These are phyloP conservation scores for Conomelus anceps DNA, from an alignment of 2,888 invertebrate species.

Conservation along the genomic window DNA sequence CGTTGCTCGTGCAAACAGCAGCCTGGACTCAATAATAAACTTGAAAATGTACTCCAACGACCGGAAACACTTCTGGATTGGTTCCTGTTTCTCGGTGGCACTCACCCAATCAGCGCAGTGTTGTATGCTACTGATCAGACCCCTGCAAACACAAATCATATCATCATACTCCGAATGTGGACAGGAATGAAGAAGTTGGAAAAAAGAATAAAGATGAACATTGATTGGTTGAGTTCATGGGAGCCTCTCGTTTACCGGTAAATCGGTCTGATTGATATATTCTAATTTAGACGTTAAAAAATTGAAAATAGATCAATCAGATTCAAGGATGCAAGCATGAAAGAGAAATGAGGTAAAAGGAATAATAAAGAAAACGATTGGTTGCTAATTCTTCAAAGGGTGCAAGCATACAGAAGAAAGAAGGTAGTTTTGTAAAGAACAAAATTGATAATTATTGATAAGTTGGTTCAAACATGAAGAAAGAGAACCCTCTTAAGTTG, in stretches of 20 bases:
- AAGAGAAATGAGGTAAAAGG: too few species aligned
- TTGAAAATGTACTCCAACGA: slow-evolving; percentile 90
- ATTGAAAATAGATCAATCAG: too few species aligned
- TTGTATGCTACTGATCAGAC: slow-evolving; percentile 79
- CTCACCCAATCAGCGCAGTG: slow-evolving; percentile 83
- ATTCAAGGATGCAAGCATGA: too few species aligned
- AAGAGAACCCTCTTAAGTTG: too few species aligned
- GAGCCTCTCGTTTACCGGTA: background rate
- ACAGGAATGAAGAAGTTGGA: background rate
- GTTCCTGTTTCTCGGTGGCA: slow-evolving; percentile 79
- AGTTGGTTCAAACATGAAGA: too few species aligned
- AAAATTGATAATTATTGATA: too few species aligned
- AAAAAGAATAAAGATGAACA: background rate
- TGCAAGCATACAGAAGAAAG: too few species aligned
- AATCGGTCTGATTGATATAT: background rate
- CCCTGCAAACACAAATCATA: slow-evolving; percentile 47
- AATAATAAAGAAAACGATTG: too few species aligned
- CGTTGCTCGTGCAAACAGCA: slow-evolving; percentile 76
- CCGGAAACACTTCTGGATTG: slow-evolving; percentile 82
- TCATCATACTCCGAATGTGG: background rate
- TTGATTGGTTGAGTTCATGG: background rate
- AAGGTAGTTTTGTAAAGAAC: too few species aligned
- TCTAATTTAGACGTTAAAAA: too few species aligned
- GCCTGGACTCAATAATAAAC: slow-evolving; percentile 80
- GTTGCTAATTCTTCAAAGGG: too few species aligned